Percentiles rank a stretch among this genome's conserved stretches.
Evolutionary conservation across 2,113 vertebrate genomes (phyloP).

Genomic region (Prolemur simus): DNA sequence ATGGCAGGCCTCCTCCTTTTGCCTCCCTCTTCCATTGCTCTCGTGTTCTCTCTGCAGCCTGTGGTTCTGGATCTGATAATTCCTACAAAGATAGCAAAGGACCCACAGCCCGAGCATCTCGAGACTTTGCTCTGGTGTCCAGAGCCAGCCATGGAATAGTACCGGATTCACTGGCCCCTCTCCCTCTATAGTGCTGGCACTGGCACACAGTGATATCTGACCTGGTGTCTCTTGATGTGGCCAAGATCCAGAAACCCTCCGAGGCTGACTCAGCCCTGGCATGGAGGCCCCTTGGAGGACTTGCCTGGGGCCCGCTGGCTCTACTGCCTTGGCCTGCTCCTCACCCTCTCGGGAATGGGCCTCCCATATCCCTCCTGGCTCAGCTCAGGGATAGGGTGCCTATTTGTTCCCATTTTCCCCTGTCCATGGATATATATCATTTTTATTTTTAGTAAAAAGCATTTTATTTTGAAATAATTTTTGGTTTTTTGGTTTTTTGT

Average conservation of each 20-base stretch:
- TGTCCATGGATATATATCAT: not conserved
- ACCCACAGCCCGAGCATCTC: not conserved
- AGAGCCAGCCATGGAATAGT: not conserved
- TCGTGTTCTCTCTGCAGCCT: not conserved
- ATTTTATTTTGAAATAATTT: slow-evolving; percentile 35
- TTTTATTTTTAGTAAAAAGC: not conserved
- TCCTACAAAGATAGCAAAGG: not conserved
- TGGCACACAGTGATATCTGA: not conserved
- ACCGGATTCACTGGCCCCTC: not conserved
- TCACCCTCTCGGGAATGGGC: not conserved
- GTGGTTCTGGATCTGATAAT: not conserved
- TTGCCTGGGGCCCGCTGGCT: not conserved
- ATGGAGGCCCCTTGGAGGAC: not conserved
- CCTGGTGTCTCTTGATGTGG: not conserved
- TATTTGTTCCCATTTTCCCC: not conserved
- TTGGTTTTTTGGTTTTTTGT: not conserved
- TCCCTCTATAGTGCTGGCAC: rapidly evolving
- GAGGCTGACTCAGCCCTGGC: not conserved
- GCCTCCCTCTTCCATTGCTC: not conserved
- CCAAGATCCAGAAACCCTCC: not conserved
- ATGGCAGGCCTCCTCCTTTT: not conserved
- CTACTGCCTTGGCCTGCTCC: not conserved
- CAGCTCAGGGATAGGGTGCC: not conserved
- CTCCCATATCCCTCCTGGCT: not conserved
- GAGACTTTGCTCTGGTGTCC: not conserved